Conservation (phyloP, 92 coral and sea anemone species). For the Palythoa caribaeorum region DNA sequence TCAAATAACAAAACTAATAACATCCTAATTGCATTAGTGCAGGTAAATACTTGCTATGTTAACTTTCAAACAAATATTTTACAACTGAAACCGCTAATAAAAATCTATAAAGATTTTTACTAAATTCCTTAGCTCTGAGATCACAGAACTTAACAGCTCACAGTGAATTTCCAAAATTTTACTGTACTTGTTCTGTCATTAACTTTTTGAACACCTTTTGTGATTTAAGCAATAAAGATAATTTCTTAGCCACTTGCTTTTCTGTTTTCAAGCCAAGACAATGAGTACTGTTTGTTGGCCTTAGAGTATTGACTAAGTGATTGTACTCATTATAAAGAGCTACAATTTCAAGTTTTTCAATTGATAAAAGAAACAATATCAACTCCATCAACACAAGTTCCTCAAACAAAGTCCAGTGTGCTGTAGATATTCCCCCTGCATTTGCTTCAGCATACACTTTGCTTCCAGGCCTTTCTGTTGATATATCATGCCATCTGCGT, state of each 20-base stretch:
- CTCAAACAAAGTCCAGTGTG: constrained; percentile 76
- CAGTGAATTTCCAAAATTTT: constrained; percentile 28
- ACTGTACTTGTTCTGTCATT: constrained; percentile 61
- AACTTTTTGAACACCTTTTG: constrained; percentile 56
- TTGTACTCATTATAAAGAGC: constrained; percentile 55
- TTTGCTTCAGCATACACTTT: constrained; percentile 51
- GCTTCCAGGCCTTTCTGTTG: constrained; percentile 57
- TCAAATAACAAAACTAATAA: too few relatives aligned
- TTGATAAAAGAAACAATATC: constrained; percentile 52
- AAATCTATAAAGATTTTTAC: too few relatives aligned
- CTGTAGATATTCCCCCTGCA: constrained; percentile 69
- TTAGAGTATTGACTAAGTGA: constrained; percentile 43
- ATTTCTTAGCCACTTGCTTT: constrained; percentile 56
- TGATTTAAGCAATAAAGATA: neutral
- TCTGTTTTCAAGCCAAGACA: constrained; percentile 55
- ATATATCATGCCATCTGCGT: constrained; percentile 59
- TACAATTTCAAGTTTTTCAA: constrained; percentile 50
- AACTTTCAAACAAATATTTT: too few relatives aligned
- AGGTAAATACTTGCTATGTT: too few relatives aligned
- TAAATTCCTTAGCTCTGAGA: too few relatives aligned
- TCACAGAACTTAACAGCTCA: too few relatives aligned
- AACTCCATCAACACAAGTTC: constrained; percentile 67
- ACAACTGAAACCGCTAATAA: too few relatives aligned
- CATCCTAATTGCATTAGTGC: too few relatives aligned
- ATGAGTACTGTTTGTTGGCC: constrained; percentile 40